These are phyloP conservation scores for Cacatua alba DNA, from an alignment of 2,113 vertebrate genomes.

Conservation along the genomic window DNA sequence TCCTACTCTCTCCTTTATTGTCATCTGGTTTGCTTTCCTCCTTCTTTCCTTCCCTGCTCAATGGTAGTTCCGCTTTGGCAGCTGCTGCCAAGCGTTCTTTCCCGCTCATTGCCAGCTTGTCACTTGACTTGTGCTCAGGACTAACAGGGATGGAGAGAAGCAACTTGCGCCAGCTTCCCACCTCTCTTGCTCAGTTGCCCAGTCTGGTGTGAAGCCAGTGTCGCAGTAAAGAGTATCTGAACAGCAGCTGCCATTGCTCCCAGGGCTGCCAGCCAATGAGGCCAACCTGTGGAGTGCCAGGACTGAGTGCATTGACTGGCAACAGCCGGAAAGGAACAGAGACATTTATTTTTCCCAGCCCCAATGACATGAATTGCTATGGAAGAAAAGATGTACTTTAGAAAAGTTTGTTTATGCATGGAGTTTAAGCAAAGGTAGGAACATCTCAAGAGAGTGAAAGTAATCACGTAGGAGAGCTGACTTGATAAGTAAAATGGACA, in stretches of 20 bases:
- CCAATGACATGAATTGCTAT: not conserved
- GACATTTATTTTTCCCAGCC: not conserved
- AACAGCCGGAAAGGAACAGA: not conserved
- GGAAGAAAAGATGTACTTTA: not conserved
- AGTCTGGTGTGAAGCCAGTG: not conserved
- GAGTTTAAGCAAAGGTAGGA: not conserved
- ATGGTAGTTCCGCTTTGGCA: not conserved
- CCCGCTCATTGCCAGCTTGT: not conserved
- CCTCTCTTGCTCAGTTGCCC: not conserved
- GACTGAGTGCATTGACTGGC: not conserved
- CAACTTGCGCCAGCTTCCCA: not conserved
- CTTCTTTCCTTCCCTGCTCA: not conserved
- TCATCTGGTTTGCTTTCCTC: not conserved
- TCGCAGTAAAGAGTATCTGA: not conserved
- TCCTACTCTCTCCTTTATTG: not conserved
- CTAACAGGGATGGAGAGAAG: not conserved
- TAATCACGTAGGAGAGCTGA: not conserved
- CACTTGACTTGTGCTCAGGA: not conserved
- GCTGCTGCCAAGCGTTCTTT: not conserved
- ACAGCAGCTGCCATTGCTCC: not conserved
- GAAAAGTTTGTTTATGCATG: not conserved
- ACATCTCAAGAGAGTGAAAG: not conserved
- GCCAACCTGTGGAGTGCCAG: rapidly evolving
- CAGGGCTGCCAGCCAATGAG: rapidly evolving
- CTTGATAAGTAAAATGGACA: not conserved